Evolutionary conservation across 2,888 invertebrate genomes (phyloP).

Genomic region (Campoletis raptor): DNA sequence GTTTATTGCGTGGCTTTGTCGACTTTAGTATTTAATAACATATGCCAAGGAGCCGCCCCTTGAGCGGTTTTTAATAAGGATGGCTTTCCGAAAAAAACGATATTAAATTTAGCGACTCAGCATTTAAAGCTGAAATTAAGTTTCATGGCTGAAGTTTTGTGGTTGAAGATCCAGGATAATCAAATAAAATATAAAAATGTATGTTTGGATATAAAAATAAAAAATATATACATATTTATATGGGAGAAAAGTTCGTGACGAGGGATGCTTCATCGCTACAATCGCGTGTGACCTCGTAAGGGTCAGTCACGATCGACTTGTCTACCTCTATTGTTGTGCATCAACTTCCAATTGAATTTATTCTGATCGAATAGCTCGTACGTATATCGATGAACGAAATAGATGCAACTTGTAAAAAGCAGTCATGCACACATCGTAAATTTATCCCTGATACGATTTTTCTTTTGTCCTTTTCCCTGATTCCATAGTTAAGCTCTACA

Average conservation of each 20-base stretch:
- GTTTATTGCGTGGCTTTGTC: background rate
- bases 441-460: background rate
- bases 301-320: conserved; percentile 65
- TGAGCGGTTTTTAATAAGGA: background rate
- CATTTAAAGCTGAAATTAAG: background rate
- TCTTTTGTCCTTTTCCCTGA: background rate
- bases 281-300: conserved; percentile 63
- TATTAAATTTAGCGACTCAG: background rate
- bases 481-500: background rate
- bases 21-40: background rate
- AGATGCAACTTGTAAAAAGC: conserved; percentile 18
- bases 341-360: conserved; percentile 65
- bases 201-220: background rate
- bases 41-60: background rate
- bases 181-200: background rate
- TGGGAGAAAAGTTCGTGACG: conserved; percentile 12
- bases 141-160: background rate
- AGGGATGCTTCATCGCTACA: conserved; percentile 20
- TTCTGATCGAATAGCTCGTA: conserved; percentile 48
- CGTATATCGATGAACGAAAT: conserved; percentile 24
- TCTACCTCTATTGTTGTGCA: conserved; percentile 34
- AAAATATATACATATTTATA: background rate
- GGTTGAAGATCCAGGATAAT: background rate
- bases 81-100: background rate
- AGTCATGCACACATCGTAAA: conserved; percentile 34